A percentile compares a stretch with the other conserved stretches of the same genome.
phyloP scores from a whole-genome alignment of 2,797 vertebrate genomes.

The Coregonus suidteri region DNA sequence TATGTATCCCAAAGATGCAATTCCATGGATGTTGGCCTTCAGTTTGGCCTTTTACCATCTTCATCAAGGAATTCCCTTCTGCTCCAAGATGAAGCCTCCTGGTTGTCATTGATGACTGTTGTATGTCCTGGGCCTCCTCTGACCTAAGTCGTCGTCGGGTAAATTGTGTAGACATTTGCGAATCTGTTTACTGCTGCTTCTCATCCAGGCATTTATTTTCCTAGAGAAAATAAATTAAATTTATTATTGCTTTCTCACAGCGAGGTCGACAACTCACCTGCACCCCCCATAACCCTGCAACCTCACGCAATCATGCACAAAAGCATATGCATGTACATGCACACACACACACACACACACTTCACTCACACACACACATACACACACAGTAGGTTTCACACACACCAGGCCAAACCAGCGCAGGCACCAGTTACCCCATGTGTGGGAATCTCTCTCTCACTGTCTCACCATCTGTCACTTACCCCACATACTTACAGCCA shows the following conservation, averaged over 20 bases:
- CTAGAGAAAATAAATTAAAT: constrained; percentile 52
- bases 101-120: background rate
- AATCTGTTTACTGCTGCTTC: constrained; percentile 8
- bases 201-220: constrained; percentile 21
- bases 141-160: constrained; percentile 39
- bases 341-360: constrained; percentile 25
- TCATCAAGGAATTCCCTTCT: background rate
- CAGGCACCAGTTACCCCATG: constrained; percentile 58
- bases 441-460: constrained; percentile 56
- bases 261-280: constrained; percentile 29
- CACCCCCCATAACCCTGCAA: constrained; percentile 30
- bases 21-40: background rate
- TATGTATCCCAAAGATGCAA: background rate
- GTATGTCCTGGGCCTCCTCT: constrained; percentile 41
- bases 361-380: constrained; percentile 26
- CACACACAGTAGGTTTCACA: constrained; percentile 37
- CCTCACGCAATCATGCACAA: constrained; percentile 49
- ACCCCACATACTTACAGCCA: constrained; percentile 69
- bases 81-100: background rate
- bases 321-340: constrained; percentile 55
- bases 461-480: constrained; percentile 68
- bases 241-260: constrained; percentile 30
- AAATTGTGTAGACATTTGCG: constrained; percentile 5
- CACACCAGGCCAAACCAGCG: constrained; percentile 68
- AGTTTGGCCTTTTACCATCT: background rate